Evolutionary conservation across 2,113 vertebrate species (phyloP).

Genomic region (Datnioides undecimradiatus): DNA sequence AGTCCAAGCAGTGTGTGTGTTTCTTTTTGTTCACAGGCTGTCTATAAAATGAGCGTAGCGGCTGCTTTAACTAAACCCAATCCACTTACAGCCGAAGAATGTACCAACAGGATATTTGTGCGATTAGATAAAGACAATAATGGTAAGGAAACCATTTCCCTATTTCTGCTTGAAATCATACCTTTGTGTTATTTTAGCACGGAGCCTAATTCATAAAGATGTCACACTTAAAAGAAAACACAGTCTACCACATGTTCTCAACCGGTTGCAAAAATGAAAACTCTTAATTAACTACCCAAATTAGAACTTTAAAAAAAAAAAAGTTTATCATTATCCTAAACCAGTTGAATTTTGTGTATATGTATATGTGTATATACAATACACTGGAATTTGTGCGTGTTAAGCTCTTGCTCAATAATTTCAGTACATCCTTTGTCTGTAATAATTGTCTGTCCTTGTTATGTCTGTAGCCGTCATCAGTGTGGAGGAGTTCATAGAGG

Average conservation of each 20-base stretch:
- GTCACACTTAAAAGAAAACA: too few species aligned
- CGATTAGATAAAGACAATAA: conserved; percentile 85
- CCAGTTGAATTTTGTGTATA: too few species aligned
- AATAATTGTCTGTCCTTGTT: conserved; percentile 28
- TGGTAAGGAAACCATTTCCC: conserved; percentile 60
- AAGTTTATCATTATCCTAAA: neutral
- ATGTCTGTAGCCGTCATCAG: conserved; percentile 79
- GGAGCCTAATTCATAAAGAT: neutral
- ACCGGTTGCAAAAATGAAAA: neutral
- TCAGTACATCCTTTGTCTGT: conserved; percentile 23
- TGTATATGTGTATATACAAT: too few species aligned
- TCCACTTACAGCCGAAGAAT: conserved; percentile 81
- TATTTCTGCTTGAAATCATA: neutral
- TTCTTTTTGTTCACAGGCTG: conserved; percentile 66
- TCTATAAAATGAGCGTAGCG: conserved; percentile 82
- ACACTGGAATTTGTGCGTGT: too few species aligned
- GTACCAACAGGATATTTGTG: conserved; percentile 83
- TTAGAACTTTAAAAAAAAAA: neutral
- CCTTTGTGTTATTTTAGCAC: neutral
- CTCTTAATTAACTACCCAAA: neutral
- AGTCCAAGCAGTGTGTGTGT: neutral
- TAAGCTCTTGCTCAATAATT: neutral
- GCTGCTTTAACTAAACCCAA: conserved; percentile 73
- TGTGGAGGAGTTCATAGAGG: conserved; percentile 83
- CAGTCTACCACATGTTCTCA: neutral